Evolutionary conservation across 2,113 vertebrate genomes (phyloP).

Genomic region (Aythya baeri): DNA sequence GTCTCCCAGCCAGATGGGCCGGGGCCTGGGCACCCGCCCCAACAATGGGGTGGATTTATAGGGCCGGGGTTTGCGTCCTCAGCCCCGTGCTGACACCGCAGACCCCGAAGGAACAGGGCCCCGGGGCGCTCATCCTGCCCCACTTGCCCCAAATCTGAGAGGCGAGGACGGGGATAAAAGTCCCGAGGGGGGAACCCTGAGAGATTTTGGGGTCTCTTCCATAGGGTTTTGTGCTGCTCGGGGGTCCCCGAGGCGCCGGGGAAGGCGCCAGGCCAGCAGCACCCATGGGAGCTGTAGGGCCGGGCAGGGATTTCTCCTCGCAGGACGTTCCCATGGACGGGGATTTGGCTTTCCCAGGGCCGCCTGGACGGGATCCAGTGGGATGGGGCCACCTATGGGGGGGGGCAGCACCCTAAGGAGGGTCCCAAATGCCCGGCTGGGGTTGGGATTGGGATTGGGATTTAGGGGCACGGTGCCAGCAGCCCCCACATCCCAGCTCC

Average conservation of each 20-base stretch:
- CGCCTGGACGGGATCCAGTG: conserved; percentile 39
- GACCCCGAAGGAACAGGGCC: rapidly evolving
- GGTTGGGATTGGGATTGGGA: background rate
- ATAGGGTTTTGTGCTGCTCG: background rate
- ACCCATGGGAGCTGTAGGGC: conserved; percentile 8
- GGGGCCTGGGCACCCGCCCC: background rate
- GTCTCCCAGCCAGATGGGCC: conserved; percentile 33
- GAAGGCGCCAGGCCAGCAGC: background rate
- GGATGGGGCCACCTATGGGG: background rate
- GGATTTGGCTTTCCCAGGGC: conserved; percentile 54
- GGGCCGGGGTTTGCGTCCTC: background rate
- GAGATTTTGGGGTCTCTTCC: background rate
- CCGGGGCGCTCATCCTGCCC: background rate
- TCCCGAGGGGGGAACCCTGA: rapidly evolving
- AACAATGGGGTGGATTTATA: conserved; percentile 64
- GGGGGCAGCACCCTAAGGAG: background rate
- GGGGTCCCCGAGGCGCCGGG: background rate
- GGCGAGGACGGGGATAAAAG: background rate
- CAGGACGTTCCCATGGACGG: conserved; percentile 61
- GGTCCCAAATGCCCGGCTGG: rapidly evolving
- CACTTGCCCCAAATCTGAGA: rapidly evolving
- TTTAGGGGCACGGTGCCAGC: rapidly evolving
- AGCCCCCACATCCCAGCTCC: background rate
- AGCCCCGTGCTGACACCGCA: rapidly evolving
- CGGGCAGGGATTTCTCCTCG: conserved; percentile 20